A percentile compares a stretch with the other conserved stretches of the same genome.
phyloP scores from a whole-genome alignment of 2,113 vertebrate species.

The Mystacornis crossleyi region DNA sequence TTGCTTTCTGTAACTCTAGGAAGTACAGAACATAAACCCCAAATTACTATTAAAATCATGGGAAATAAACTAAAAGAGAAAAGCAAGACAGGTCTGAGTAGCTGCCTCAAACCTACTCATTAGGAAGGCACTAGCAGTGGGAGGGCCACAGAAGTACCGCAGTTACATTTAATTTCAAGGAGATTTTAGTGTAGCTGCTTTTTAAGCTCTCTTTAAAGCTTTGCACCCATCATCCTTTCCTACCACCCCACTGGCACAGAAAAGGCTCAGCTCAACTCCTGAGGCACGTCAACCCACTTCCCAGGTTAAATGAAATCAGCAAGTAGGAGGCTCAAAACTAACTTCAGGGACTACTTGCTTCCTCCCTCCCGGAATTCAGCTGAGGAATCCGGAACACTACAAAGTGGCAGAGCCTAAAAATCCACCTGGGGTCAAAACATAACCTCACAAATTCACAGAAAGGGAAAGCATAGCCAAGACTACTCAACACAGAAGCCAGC shows the following conservation, averaged over 20 bases:
- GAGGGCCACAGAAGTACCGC: not conserved
- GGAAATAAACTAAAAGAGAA: not conserved
- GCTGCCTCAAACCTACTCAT: not conserved
- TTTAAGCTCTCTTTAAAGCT: not conserved
- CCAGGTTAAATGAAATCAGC: not conserved
- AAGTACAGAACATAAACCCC: not conserved
- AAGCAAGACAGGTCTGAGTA: not conserved
- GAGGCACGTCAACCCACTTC: accelerated
- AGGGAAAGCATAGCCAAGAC: not conserved
- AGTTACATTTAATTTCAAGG: not conserved
- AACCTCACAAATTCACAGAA: not conserved
- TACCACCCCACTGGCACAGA: not conserved
- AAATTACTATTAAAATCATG: not conserved
- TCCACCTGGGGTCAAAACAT: not conserved
- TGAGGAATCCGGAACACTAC: not conserved
- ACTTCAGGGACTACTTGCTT: not conserved
- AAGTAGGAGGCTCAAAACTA: not conserved
- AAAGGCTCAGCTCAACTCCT: not conserved
- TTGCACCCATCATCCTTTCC: not conserved
- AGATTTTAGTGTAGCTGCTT: not conserved
- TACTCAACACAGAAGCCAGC: not conserved
- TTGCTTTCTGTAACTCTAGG: not conserved
- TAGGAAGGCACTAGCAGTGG: not conserved
- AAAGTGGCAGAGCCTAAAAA: not conserved
- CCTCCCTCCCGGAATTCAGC: accelerated